phyloP scores from a whole-genome alignment of 2,113 vertebrate species.

The Nothoprocta pentlandii region DNA sequence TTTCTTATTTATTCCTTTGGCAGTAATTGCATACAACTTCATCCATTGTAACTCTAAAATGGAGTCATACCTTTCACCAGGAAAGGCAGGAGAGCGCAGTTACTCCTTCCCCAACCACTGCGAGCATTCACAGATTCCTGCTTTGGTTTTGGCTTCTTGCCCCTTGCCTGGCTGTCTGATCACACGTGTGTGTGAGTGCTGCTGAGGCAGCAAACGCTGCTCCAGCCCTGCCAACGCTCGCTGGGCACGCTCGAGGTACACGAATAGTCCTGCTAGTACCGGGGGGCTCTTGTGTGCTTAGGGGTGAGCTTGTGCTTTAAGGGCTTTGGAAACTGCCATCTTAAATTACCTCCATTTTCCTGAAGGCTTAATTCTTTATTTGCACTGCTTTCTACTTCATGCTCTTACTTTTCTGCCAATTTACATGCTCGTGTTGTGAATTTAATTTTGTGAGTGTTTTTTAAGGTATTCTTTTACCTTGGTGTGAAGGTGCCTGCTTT shows the following conservation, averaged over 20 bases:
- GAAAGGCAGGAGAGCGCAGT: not conserved
- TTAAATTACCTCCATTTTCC: not conserved
- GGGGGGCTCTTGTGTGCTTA: not conserved
- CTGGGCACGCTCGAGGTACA: not conserved
- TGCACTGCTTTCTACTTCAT: not conserved
- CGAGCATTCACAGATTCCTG: not conserved
- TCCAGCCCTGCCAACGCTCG: not conserved
- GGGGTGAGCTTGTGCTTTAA: not conserved
- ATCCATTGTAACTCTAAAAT: not conserved
- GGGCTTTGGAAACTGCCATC: not conserved
- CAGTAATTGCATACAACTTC: not conserved
- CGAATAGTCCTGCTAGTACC: not conserved
- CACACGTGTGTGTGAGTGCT: rapidly evolving
- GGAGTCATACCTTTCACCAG: not conserved
- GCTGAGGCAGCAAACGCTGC: rapidly evolving
- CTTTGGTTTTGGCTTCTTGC: not conserved
- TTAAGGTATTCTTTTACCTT: not conserved
- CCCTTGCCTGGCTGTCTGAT: not conserved
- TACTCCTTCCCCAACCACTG: not conserved
- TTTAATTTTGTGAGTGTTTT: not conserved
- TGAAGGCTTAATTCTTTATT: not conserved
- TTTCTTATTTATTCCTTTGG: not conserved
- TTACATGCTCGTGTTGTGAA: not conserved
- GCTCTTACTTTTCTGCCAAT: not conserved
- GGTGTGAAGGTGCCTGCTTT: not conserved